Base-by-base conservation (phyloP, 1,140 invertebrate genomes). In the Daktulosphaira vitifoliae region DNA sequence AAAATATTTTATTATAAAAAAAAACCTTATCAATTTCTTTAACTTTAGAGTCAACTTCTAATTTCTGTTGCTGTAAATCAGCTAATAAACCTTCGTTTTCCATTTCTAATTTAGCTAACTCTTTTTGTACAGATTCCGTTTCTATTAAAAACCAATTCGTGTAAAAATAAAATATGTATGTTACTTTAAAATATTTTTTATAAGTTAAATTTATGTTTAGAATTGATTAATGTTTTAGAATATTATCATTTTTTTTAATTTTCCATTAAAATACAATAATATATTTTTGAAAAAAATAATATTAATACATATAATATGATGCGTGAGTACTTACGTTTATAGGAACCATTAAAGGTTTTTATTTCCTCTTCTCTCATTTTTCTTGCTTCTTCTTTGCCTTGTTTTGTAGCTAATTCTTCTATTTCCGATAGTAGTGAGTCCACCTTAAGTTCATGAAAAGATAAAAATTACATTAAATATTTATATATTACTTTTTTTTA, bases 21-120 rank as follows among this genome's bases (percentile, higher is more conserved):
- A 65, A 50, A 56, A 74, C 70, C 72, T 81, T 76, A 75, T 81
- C 76, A 69, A 79, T 50, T 64, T 72, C 70, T 39, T 53, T 65
- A 42, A 70, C 69, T 64, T 72, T 71, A 48, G 68, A 49, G 11
- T 69, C 48, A 15, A 73, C 49, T 26, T 73, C 70, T 51, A 66
- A 67, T 52, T 73, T 71, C 59, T 67, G 67, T 64, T 62, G 66
- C 65, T 72, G 70, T 9, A 72, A 16, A 65, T 72, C 70, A 11
- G 69, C 56, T 15, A 66, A 22, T 29, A 73, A 67, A 50, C 70
- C 66, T 54, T 72, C 70, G 66, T 69, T 71, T 59, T 72, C 70
- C 23, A 69, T 48, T 66, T 72, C 70, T 26, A 68, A 50, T 69
- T 69, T 70, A 7, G 68, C 65, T 3, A 73, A 50, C 37, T 72